phyloP scores from a whole-genome alignment of 2,797 vertebrate genomes.

The Epinephelus malabaricus region DNA sequence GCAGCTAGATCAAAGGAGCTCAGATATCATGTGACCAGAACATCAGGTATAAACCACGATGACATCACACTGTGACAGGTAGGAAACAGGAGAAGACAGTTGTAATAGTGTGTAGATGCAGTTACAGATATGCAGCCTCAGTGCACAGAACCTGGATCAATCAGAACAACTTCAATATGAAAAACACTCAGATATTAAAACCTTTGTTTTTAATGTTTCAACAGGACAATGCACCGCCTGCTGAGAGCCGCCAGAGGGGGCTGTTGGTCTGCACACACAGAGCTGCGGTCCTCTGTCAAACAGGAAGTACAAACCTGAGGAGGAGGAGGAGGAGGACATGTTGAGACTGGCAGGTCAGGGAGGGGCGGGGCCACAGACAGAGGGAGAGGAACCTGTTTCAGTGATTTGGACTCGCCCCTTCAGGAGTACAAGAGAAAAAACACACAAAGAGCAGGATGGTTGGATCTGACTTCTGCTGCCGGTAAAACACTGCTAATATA shows the following conservation, averaged over 20 bases:
- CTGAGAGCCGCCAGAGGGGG: constrained; percentile 22
- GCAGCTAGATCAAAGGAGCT: too few species aligned
- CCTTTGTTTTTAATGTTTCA: too few species aligned
- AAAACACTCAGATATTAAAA: too few species aligned
- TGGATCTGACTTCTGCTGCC: constrained; percentile 40
- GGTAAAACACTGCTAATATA: constrained; percentile 47
- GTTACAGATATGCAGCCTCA: too few species aligned
- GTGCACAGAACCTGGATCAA: too few species aligned
- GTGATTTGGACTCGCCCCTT: constrained; percentile 52
- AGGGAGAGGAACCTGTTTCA: constrained; percentile 67
- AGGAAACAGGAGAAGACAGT: too few species aligned
- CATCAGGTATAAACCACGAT: too few species aligned
- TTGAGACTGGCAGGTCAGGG: constrained; percentile 53
- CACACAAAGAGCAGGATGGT: constrained; percentile 54
- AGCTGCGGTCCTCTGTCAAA: neutral
- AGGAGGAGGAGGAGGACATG: constrained; percentile 16
- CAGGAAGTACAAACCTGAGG: constrained; percentile 37
- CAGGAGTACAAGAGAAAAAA: constrained; percentile 37
- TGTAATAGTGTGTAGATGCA: too few species aligned
- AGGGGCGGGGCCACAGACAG: constrained; percentile 41
- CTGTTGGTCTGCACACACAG: neutral
- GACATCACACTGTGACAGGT: too few species aligned
- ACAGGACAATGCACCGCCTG: too few species aligned
- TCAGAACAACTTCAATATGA: too few species aligned
- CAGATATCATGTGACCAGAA: too few species aligned